Evolutionary conservation across 2,113 vertebrate species (phyloP).

Genomic region (Brachypodius melanocephalos): DNA sequence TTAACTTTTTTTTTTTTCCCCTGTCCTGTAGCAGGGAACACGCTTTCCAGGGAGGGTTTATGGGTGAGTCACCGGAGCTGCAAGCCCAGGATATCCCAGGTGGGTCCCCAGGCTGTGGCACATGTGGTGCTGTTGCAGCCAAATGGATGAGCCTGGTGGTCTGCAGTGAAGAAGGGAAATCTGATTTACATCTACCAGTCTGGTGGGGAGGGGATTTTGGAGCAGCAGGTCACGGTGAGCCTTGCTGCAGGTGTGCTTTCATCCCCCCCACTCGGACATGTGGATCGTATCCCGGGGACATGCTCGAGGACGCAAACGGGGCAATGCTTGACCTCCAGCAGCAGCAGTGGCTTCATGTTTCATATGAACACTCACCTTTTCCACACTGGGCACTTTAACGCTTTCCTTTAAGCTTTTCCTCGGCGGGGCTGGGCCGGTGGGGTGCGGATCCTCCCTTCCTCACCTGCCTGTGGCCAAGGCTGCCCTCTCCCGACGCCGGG

Average conservation of each 20-base stretch:
- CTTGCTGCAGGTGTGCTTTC: background rate
- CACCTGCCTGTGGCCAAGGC: background rate
- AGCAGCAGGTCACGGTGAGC: background rate
- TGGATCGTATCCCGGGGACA: background rate
- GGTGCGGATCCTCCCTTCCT: background rate
- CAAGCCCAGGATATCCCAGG: background rate
- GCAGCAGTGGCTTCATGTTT: fast-evolving
- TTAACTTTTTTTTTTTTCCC: background rate
- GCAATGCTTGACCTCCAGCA: background rate
- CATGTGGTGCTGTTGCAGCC: fast-evolving
- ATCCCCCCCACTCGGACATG: fast-evolving
- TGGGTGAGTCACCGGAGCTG: background rate
- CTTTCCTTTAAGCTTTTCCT: background rate
- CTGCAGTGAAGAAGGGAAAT: background rate
- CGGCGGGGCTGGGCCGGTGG: background rate
- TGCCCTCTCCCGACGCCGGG: conserved; percentile 50
- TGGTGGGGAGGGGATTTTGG: background rate
- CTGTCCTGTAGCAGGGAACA: background rate
- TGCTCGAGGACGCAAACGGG: background rate
- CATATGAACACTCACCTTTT: background rate
- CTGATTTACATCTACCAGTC: fast-evolving
- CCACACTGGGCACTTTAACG: background rate
- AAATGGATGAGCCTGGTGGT: background rate
- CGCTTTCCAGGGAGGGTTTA: background rate
- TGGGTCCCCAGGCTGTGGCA: background rate